Evolutionary conservation across 2,797 vertebrate genomes (phyloP).

Genomic region (Champsocephalus esox): DNA sequence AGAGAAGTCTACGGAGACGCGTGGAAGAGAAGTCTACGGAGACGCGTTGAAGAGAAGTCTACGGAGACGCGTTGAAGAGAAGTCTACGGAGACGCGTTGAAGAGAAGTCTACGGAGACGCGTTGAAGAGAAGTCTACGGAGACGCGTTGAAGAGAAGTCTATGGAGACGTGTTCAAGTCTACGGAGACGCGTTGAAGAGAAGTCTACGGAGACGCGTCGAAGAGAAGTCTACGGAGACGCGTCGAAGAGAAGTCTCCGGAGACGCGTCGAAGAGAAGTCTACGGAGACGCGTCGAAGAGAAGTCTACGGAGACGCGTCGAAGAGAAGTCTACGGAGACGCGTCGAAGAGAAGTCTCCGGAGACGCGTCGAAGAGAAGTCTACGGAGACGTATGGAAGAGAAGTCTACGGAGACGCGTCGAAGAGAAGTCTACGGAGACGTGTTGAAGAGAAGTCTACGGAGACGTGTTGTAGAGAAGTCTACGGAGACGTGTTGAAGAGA

Average conservation of each 20-base stretch:
- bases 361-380: not conserved
- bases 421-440: too few relatives aligned
- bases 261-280: not conserved
- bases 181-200: too few relatives aligned
- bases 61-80: not conserved
- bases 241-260: not conserved
- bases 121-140: not conserved
- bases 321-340: too few relatives aligned
- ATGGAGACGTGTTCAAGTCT: too few relatives aligned
- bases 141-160: not conserved
- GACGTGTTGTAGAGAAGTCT: too few relatives aligned
- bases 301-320: too few relatives aligned
- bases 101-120: not conserved
- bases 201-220: too few relatives aligned
- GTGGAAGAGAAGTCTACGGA: not conserved
- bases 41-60: not conserved
- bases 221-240: not conserved
- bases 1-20: not conserved
- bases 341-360: not conserved
- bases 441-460: too few relatives aligned
- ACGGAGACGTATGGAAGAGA: too few relatives aligned
- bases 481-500: too few relatives aligned
- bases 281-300: not conserved
- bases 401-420: too few relatives aligned
- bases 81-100: too few relatives aligned